phyloP scores from a whole-genome alignment of 2,888 invertebrate genomes.

The Portevinia maculata region DNA sequence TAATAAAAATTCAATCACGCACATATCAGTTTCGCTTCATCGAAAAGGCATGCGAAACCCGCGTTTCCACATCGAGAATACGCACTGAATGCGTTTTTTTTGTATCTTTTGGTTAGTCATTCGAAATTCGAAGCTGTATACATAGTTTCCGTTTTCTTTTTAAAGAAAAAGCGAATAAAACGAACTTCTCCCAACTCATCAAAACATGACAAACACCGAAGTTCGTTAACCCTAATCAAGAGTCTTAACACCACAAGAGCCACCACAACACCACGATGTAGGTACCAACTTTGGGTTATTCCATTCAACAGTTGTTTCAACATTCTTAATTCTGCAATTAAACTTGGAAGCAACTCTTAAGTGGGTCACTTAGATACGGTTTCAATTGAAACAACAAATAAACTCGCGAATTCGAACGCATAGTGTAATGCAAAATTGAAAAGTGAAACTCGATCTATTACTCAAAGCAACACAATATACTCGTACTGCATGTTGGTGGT shows the following conservation, averaged over 20 bases:
- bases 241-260: background rate
- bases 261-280: too few species aligned
- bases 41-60: slow-evolving; percentile 14
- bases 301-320: background rate
- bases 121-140: slow-evolving; percentile 47
- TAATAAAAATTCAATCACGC: slow-evolving; percentile 56
- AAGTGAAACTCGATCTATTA: slow-evolving; percentile 60
- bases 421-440: slow-evolving; percentile 42
- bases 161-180: background rate
- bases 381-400: slow-evolving; percentile 29
- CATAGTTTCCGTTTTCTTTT: background rate
- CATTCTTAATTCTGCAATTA: slow-evolving; percentile 31
- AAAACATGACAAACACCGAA: slow-evolving; percentile 28
- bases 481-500: background rate
- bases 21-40: slow-evolving; percentile 41
- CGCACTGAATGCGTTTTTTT: slow-evolving; percentile 31
- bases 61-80: slow-evolving; percentile 23
- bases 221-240: slow-evolving; percentile 47
- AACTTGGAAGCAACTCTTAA: slow-evolving; percentile 15
- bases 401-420: slow-evolving; percentile 4
- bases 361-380: slow-evolving; percentile 48
- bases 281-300: slow-evolving; percentile 9
- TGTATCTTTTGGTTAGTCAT: slow-evolving; percentile 26
- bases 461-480: slow-evolving; percentile 5
- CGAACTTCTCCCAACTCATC: slow-evolving; percentile 48